Conservation (phyloP, 2,797 vertebrate species). For the Cirrhinus mrigala region DNA sequence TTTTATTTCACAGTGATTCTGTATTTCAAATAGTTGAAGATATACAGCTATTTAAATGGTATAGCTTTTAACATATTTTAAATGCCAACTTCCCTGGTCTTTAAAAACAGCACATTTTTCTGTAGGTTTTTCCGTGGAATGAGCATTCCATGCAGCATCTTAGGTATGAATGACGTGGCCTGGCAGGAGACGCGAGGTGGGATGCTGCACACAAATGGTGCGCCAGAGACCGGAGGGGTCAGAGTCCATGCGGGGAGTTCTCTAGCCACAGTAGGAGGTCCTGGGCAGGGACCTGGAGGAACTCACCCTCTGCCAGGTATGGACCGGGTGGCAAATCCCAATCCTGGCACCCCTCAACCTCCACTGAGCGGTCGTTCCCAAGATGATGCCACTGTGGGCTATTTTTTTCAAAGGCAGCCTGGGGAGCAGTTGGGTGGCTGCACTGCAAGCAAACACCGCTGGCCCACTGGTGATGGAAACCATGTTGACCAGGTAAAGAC, state of each 20-base stretch:
- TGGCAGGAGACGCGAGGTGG: slow-evolving; percentile 84
- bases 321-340: slow-evolving; percentile 72
- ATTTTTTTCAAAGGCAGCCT: slow-evolving; percentile 82
- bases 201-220: slow-evolving; percentile 80
- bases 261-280: slow-evolving; percentile 70
- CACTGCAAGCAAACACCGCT: slow-evolving; percentile 74
- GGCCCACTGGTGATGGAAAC: slow-evolving; percentile 78
- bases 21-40: background rate
- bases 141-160: slow-evolving; percentile 83
- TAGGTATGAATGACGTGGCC: slow-evolving; percentile 85
- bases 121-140: slow-evolving; percentile 80
- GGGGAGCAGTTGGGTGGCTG: slow-evolving; percentile 79
- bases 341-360: slow-evolving; percentile 73
- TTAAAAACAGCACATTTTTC: background rate
- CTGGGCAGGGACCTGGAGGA: slow-evolving; percentile 68
- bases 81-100: background rate
- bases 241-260: slow-evolving; percentile 72
- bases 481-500: slow-evolving; percentile 70
- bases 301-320: slow-evolving; percentile 73
- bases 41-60: too few species aligned
- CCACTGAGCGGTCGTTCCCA: slow-evolving; percentile 77
- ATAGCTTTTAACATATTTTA: too few species aligned
- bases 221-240: slow-evolving; percentile 75
- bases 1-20: background rate
- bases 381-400: slow-evolving; percentile 78